Base-by-base conservation (phyloP, 2,797 vertebrate genomes). In the Microctenopoma lineatum region DNA sequence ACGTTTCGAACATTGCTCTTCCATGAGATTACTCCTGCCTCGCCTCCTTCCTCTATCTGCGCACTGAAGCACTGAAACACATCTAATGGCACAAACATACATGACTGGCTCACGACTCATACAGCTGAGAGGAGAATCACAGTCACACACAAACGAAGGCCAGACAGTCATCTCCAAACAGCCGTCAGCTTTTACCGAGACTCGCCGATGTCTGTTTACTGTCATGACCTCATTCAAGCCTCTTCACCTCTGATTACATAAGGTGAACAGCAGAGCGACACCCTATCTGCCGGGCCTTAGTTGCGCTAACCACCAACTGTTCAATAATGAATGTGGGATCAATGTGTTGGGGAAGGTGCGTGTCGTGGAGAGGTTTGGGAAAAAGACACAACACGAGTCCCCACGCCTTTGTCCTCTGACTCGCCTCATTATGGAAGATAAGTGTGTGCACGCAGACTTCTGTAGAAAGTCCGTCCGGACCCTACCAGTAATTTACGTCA, bases 321-420 rank as follows among this genome's bases (percentile, higher is more conserved):
- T 93, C 75, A 90, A 92, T 91, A 88, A 92, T 92, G 77, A 16
- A 92, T 92, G 81, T 0, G 18, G 27, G 81, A 79, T 79, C 84
- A 84, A 60, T 70, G 78, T 73, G 75, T 60, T 59, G 64, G 61
- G 10, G 64, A 73, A 54, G 73, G 53, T 79, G 84, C 38, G 66
- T 68, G 79, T 69, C 59, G 84, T 44, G 56, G 75, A 70, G 14
- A 75, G 70, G 60, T 69, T 66, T 59, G 45, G 59, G 66, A 78
- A 75, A 74, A 75, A 26, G 57, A 54, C 13, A 34, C 62, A 67
- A n/a, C n/a, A n/a, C n/a, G n/a, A 29, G 69, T 63, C 48, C 9
- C 4, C 3, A 0, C 6, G 9, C 15, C 44, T 47, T 82, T 64
- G 66, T 73, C 44, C 52, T 32, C 14, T 36, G 14, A 15, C 51